These are phyloP conservation scores for Notechis scutatus DNA, from an alignment of 2,113 vertebrate species.

Conservation along the genomic window DNA sequence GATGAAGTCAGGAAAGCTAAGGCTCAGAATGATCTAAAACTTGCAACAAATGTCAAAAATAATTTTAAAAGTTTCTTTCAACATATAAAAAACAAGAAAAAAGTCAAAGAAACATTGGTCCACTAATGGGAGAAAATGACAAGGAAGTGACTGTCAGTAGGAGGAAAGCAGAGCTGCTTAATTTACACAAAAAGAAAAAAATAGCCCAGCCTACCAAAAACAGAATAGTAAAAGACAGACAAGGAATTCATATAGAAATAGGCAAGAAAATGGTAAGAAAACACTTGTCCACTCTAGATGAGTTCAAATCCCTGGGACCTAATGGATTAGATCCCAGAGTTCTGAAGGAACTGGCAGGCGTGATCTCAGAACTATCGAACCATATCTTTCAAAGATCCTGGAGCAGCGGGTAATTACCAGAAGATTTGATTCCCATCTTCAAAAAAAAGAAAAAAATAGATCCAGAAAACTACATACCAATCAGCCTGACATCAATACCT, in stretches of 20 bases:
- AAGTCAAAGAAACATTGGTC: neutral
- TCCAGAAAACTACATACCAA: neutral
- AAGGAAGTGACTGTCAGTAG: no score
- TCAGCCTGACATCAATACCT: neutral
- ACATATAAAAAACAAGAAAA: neutral
- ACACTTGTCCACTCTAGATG: neutral
- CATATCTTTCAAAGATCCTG: neutral
- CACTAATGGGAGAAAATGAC: neutral
- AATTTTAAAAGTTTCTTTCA: neutral
- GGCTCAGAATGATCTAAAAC: neutral
- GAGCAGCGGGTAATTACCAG: neutral
- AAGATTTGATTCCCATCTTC: neutral
- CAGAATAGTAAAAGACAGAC: no score
- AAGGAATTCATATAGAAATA: no score
- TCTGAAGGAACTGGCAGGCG: neutral
- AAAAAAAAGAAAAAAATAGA: neutral
- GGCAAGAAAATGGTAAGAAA: no score
- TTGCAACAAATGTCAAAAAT: neutral
- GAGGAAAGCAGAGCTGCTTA: no score
- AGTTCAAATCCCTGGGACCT: neutral
- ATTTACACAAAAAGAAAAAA: no score
- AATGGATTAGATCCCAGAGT: neutral
- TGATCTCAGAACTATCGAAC: neutral
- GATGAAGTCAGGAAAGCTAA: neutral
- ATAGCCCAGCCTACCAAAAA: no score